A percentile compares a stretch with the other conserved stretches of the same genome.
Conservation (phyloP, 2,888 invertebrate species). For the Epirrhoe alternata region DNA sequence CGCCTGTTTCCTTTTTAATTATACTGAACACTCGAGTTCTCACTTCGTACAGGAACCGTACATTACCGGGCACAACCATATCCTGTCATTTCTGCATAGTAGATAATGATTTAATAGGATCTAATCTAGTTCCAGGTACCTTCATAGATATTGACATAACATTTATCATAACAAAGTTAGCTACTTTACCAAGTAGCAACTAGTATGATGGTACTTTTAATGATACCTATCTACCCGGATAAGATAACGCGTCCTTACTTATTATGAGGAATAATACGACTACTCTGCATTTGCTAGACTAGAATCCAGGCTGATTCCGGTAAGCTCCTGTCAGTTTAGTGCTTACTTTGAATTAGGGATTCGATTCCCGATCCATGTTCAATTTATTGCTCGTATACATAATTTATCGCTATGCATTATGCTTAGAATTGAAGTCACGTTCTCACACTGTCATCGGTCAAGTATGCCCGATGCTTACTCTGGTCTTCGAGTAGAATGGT, state of each 20-base stretch:
- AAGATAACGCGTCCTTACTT: not conserved
- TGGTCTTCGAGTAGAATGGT: conserved; percentile 62
- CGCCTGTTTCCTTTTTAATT: no score
- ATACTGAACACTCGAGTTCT: no score
- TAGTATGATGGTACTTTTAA: no score
- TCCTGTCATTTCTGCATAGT: no score
- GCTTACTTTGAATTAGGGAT: conserved; percentile 54
- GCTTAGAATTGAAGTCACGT: conserved; percentile 64
- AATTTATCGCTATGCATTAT: conserved; percentile 60
- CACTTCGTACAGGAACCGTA: no score
- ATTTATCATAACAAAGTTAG: no score
- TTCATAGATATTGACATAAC: no score
- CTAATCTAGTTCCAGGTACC: no score
- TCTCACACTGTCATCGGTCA: conserved; percentile 50
- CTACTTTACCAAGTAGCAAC: no score
- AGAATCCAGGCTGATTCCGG: conserved; percentile 15
- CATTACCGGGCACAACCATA: no score
- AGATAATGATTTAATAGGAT: no score
- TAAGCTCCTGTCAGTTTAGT: conserved; percentile 25
- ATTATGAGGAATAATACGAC: not conserved
- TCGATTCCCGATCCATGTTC: conserved; percentile 57
- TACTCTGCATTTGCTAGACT: conserved; percentile 2
- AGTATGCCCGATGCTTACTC: conserved; percentile 54
- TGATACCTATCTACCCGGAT: no score
- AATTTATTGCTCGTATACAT: conserved; percentile 66